Evolutionary conservation across 2,113 vertebrate species (phyloP), one percentile per base, ranked within the genome.

Genomic region (Hippocampus barbouri): DNA sequence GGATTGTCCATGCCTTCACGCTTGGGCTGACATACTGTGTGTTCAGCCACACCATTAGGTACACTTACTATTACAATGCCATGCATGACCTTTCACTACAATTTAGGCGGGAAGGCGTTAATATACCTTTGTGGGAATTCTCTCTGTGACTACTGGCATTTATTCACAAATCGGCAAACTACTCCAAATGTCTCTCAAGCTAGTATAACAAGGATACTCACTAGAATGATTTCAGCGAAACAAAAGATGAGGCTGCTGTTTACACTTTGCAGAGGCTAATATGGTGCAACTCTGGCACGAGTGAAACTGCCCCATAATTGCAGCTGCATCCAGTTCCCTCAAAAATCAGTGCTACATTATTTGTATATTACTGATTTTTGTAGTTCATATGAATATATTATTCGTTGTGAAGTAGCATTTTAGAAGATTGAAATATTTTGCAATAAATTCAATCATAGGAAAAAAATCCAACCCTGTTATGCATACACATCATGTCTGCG

Each of bases 341-440:
- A 60, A 54, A 23, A 23, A 21, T 38, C 34, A 38, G 5, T n/a
- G 54, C 10, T 53, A 5, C 18, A 20, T 53, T 77, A 73, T 79
- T 74, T 79, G 79, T 74, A 1, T 11, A 14, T 23, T 64, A 74
- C 11, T 9, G 16, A 8, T 54, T 21, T 57, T 40, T 40, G 15
- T 64, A 20, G 6, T 18, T 20, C 20, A 41, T 40, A 40, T 38
- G 3, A 64, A n/a, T 38, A 9, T 41, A 12, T 21, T 11, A 8
- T 21, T 21, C 20, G 34, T 43, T 64, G 4, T 64, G 7, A 64
- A 64, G 18, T 20, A 21, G 18, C 18, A 14, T 57, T 82, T 76
- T 69, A 79, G 83, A 85, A 82, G 60, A 63, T 23, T 38, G 34
- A 38, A 75, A 67, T 30, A 51, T 68, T 61, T 74, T 74, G 20